Base-by-base conservation (phyloP, 2,113 vertebrate species). In the Entomyzon cyanotis region DNA sequence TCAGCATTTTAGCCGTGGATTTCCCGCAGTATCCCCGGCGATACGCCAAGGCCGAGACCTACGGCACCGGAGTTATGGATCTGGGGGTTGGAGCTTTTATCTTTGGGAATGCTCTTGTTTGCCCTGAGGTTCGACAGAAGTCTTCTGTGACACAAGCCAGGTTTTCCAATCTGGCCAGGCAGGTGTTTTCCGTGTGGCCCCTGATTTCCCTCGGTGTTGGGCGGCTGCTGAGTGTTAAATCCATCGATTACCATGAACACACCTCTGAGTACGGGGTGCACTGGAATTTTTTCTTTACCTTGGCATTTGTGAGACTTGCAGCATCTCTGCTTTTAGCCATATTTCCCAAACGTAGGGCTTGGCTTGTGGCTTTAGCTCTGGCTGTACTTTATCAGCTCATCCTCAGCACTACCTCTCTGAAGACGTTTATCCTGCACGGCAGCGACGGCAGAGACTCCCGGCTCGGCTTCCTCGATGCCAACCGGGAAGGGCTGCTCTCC, bases 231-330 rank as follows among this genome's bases (percentile, higher is more conserved):
- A 98, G 98, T 10, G 90, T 99, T 46, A 99, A 99, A 96, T 98
- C 98, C 46, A 75, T 98, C 7, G 98, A 96, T 24, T 99, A 99
- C 93, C 99, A 99, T 0, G 99, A 99, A 87, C 99, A 99, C 44
- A 92, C 98, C 49, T 98, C 98, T 2, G 99, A 99, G 90, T 99
- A 99, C 15, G 99, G 99, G 1, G 95, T 99, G 79, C 99, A 99
- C 93, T 99, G 99, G 99, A 99, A 99, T 95, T 99, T 99, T 75
- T 99, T 99, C 94, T 99, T 99, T 87, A 99, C 99, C 5, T 87
- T 99, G 76, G 98, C 98, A 3, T 76, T 98, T 15, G 98, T 99
- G 41, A 98, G 98, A 94, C 93, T 99, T 35, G 74, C 98, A 64
- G 98, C 98, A 16, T 99, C 99, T 27, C n/a, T 98, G 33, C 92